Base-by-base conservation (phyloP, 2,888 invertebrate genomes). In the Petrolisthes manimaculis region DNA sequence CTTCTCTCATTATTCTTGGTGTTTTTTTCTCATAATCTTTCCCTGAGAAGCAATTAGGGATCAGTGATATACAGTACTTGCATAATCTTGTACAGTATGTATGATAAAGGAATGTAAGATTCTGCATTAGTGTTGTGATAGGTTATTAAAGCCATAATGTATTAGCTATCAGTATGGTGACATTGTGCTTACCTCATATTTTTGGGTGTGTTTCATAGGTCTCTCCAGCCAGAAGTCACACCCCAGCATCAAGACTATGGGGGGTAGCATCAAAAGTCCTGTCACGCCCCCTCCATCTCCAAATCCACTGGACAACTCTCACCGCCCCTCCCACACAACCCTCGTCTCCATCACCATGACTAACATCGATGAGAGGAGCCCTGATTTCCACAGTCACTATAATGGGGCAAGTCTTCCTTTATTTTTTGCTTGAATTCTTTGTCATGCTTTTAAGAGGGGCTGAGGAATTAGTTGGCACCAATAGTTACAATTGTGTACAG, bases 221-320 rank as follows among this genome's bases (percentile, higher is more conserved):
- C 69, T 86, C 9, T 24, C 83, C 53, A 67, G n/a, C 56, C 74
- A 79, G 79, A 80, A 75, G 21, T 21, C 69, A 1, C 85, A 51
- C 1, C 56, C 8, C 5, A 80, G 53, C 67, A 54, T 51, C 37
- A 83, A 54, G 24, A 12, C 79, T 18, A 67, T 14, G 5, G 74
- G n/a, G 18, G 69, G n/a, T 53, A 55, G 37, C 37, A 37, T 53
- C n/a, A 75, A 74, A 75, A 84, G 88, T 24, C 91, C 91, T 14
- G 78, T 55, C 71, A 90, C 91, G 61, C 91, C 91, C 6, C 90
- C 91, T 4, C 90, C 91, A 2, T 90, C 91, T 21, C 90, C 91
- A 14, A 83, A 81, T 56, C 81, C 87, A 56, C 75, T 69, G 83
- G 69, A 80, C n/a, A 75, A 55, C 18, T 61, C 71, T 53, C 69